Conservation (phyloP, 2,113 vertebrate genomes). For the Damaliscus lunatus region DNA sequence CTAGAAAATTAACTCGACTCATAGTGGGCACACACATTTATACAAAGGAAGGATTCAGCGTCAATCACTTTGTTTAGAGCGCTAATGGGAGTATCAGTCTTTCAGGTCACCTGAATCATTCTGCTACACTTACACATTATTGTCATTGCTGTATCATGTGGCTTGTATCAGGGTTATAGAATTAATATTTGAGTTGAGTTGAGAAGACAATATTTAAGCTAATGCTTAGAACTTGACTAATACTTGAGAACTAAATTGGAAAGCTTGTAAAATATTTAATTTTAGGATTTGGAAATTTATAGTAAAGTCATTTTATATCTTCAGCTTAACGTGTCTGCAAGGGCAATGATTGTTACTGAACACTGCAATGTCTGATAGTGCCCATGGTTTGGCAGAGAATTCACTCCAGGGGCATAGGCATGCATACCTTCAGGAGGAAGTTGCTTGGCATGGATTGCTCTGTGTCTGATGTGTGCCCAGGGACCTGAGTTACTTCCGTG, state of each 20-base stretch:
- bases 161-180: not conserved
- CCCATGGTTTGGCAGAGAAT: slow-evolving; percentile 9
- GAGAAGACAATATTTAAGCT: not conserved
- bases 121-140: not conserved
- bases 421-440: not conserved
- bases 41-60: not conserved
- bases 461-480: not conserved
- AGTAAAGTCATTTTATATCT: slow-evolving; percentile 41
- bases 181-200: not conserved
- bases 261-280: slow-evolving; percentile 37
- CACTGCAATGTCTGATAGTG: not conserved
- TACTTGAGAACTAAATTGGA: not conserved
- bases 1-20: not conserved
- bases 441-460: not conserved
- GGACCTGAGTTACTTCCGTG: not conserved
- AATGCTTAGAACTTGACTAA: not conserved
- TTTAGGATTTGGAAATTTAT: slow-evolving; percentile 24
- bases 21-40: not conserved
- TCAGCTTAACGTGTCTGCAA: not conserved
- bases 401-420: not conserved
- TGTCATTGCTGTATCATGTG: not conserved
- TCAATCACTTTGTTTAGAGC: not conserved
- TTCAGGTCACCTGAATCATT: not conserved
- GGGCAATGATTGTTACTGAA: slow-evolving; percentile 1
- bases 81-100: not conserved